Evolutionary conservation across 2,797 vertebrate genomes (phyloP), one percentile per base, ranked within the genome.

Genomic region (Phalanger gymnotis): DNA sequence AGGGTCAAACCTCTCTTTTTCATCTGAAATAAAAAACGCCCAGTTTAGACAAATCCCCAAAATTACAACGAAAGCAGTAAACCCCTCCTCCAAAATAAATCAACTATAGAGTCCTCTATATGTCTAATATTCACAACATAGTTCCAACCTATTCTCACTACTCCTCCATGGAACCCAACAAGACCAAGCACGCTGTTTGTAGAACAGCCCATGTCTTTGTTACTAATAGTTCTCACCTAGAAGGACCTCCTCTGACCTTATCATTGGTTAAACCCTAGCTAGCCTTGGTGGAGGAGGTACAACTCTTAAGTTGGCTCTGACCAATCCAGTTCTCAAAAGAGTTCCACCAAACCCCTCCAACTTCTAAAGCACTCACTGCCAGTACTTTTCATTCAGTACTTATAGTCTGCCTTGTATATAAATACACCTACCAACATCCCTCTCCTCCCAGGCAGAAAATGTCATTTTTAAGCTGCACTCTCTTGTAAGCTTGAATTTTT

Each of bases 1-100:
- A 98, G 99, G 99, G 98, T 99, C 99, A 99, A 99, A 99, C 98
- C 99, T 99, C 99, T 99, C 99, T 99, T 99, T 99, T 99, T 99
- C 99, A 99, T 99, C 99, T 99, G 98, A 94, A 19, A 89, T 47
- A 51, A 97, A 94, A 96, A 96, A 97, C 34, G 90, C 22, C 94
- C 93, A 97, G 61, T 22, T 52, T 96, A 92, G 94, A 94, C 52
- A 97, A 92, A n/a, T 25, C 94, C 93, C 96, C 55, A 61, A 93
- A 92, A 93, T 92, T 55, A 4, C 22, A 27, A 95, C 0, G 52
- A 94, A 94, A 95, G 22, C 22, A 94, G 31, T 3, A 5, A 66
- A 31, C 0, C 9, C 30, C 30, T 58, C 30, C 57, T 66, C 31
- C 31, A 66, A 66, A 31, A 14, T 31, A 14, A 57, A 34, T 40